Evolutionary conservation across 2,888 invertebrate genomes (phyloP).

Genomic region (Zygogramma bicolorata): DNA sequence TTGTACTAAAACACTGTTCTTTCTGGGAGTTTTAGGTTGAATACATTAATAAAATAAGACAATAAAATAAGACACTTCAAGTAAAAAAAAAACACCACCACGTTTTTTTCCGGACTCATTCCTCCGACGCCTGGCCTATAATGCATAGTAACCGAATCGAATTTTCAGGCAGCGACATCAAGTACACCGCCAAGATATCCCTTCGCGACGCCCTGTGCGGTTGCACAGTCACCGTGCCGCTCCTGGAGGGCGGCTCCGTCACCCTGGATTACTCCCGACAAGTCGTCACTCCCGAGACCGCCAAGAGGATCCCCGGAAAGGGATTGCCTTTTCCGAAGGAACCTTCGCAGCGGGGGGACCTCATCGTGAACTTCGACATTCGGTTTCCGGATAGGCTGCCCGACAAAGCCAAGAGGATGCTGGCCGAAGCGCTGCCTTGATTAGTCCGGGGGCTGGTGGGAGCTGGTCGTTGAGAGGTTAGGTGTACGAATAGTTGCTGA

Average conservation of each 20-base stretch:
- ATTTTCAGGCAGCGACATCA: slow-evolving; percentile 76
- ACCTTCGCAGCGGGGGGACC: slow-evolving; percentile 86
- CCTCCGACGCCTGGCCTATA: no score
- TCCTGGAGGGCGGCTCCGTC: slow-evolving; percentile 79
- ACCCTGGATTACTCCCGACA: slow-evolving; percentile 78
- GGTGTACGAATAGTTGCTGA: no score
- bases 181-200: slow-evolving; percentile 84
- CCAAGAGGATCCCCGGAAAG: slow-evolving; percentile 83
- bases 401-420: slow-evolving; percentile 38
- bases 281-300: slow-evolving; percentile 86
- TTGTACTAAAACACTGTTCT: no score
- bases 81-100: no score
- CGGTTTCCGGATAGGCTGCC: slow-evolving; percentile 80
- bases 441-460: neutral
- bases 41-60: no score
- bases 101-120: no score
- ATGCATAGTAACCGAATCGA: neutral
- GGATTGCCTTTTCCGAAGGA: slow-evolving; percentile 95
- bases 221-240: slow-evolving; percentile 84
- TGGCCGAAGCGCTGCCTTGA: slow-evolving; percentile 47
- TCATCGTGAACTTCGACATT: slow-evolving; percentile 92
- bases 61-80: no score
- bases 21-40: no score
- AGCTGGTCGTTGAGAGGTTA: neutral
- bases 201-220: slow-evolving; percentile 93